Evolutionary conservation across 2,797 vertebrate genomes (phyloP), one percentile per base, ranked within the genome.

Genomic region (Sebastiscus albofasciatus): DNA sequence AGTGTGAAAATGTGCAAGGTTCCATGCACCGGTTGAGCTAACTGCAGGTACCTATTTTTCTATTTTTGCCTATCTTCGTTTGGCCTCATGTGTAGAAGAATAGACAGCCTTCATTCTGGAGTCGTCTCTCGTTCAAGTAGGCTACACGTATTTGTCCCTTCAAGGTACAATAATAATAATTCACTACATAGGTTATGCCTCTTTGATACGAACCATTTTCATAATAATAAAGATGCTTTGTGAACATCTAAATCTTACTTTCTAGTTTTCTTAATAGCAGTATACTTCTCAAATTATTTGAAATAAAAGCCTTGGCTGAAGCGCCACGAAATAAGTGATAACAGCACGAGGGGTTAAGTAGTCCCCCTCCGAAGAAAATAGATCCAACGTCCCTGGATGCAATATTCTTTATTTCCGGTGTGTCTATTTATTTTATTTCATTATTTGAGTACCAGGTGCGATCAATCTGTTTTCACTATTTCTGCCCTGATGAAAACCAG

Each of bases 1-100:
- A 46, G 42, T 46, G 14, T 18, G 42, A 46, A 46, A 46, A 46
- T 60, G 29, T 18, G 18, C 10, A 42, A 42, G 10, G 59, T 20
- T 62, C n/a, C 31, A 62, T 34, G 10, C 59, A 61, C 20, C 20
- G n/a, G 59, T 31, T 61, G 31, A 61, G 0, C 59, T 61, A 61
- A 0, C 16, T 16, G 58, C 16, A 20, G 0, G 16, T 1, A 60
- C 58, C 27, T 20, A 20, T 4, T 0, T 29, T 31, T 29, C 27
- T 31, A 18, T 20, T 31, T 33, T 33, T 33, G 27, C 18, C 29
- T 11, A 11, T 61, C 10, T 33, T 33, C 18, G 3, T 61, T 61
- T 61, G 29, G 29, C 59, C 18, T 29, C 13, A 18, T 59, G 58
- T 60, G 36, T 14, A 39, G 36, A 39, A n/a, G 49, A 52, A n/a